Conservation (phyloP, 2,888 invertebrate species). For the Latrodectus hesperus region DNA sequence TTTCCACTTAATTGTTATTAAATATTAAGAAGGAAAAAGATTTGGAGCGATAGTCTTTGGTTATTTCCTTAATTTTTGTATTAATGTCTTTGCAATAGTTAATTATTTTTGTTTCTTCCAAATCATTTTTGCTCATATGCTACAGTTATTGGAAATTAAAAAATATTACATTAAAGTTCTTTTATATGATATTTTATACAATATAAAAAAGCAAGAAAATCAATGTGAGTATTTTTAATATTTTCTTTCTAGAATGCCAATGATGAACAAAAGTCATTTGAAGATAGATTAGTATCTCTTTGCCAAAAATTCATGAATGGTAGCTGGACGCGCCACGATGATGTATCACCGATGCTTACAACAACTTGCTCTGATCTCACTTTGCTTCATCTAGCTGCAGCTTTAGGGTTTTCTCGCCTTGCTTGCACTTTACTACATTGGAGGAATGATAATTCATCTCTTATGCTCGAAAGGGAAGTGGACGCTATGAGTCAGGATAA, state of each 20-base stretch:
- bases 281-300: conserved; percentile 89
- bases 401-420: conserved; percentile 83
- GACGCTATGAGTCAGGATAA: conserved; percentile 92
- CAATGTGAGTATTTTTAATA: background rate
- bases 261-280: conserved; percentile 75
- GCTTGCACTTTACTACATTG: conserved; percentile 89
- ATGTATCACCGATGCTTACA: conserved; percentile 80
- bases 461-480: conserved; percentile 91
- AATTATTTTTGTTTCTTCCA: too few relatives aligned
- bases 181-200: background rate
- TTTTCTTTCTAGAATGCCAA: conserved; percentile 36
- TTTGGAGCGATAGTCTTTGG: too few relatives aligned
- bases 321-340: conserved; percentile 80
- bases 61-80: too few relatives aligned
- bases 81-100: too few relatives aligned
- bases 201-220: background rate
- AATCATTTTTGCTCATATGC: too few relatives aligned
- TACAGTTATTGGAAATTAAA: too few relatives aligned
- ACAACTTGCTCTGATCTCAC: conserved; percentile 80
- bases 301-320: conserved; percentile 84
- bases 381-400: conserved; percentile 91
- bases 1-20: too few relatives aligned
- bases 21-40: too few relatives aligned
- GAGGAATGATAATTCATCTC: conserved; percentile 90
- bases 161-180: too few relatives aligned